Evolutionary conservation across 2,888 invertebrate species (phyloP).

Genomic region (Harmothoe impar): DNA sequence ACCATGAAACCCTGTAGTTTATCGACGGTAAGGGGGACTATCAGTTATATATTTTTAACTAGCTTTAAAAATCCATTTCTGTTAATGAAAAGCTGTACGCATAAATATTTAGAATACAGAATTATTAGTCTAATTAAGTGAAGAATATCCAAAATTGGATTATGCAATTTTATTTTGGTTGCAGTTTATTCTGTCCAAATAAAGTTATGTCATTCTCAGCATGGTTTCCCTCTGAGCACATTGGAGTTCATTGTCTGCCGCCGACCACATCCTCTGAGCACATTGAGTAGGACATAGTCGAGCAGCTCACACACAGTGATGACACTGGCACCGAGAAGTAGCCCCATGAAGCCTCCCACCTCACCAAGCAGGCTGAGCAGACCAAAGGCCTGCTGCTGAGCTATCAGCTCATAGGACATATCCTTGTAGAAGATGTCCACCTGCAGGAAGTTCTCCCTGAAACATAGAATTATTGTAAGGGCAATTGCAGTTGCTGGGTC

Average conservation of each 20-base stretch:
- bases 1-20: no score
- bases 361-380: slow-evolving; percentile 68
- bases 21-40: no score
- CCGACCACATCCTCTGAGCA: slow-evolving; percentile 11
- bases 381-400: slow-evolving; percentile 68
- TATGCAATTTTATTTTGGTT: no score
- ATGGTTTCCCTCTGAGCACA: background rate
- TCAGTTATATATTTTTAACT: no score
- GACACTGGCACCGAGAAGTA: slow-evolving; percentile 71
- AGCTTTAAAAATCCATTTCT: no score
- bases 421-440: slow-evolving; percentile 72
- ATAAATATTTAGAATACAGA: no score
- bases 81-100: no score
- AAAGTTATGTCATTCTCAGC: background rate
- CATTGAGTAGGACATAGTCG: slow-evolving; percentile 67
- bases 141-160: no score
- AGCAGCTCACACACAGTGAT: slow-evolving; percentile 70
- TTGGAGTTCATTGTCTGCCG: background rate
- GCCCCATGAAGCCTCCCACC: slow-evolving; percentile 71
- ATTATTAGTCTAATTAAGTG: no score
- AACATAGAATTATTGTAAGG: no score
- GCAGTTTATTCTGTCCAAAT: no score
- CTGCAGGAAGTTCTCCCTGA: slow-evolving; percentile 71
- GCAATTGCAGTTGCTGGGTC: no score
- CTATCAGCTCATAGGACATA: slow-evolving; percentile 68